Base-by-base conservation (phyloP, 1,140 invertebrate species). In the Anoplophora glabripennis region DNA sequence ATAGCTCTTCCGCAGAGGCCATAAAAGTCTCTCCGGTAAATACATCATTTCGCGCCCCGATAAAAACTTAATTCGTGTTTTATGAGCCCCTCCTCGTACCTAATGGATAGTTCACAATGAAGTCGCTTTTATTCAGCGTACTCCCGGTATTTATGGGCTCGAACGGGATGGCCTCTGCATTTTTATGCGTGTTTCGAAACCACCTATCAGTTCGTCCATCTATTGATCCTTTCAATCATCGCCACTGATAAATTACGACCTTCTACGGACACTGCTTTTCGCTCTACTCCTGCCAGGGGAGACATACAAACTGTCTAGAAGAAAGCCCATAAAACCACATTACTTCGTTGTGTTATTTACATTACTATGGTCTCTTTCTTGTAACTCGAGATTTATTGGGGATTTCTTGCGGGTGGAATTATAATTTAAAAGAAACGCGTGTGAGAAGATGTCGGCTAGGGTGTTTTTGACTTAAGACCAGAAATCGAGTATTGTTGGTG, bases 1-100 rank as follows among this genome's bases (percentile, higher is more conserved):
- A 41, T 18, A 21, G 15, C 11, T 40, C 35, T 41, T 49, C 38
- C 18, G 18, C 42, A 10, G 2, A 46, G 44, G 12, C 18, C 44
- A 46, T 46, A 46, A 46, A 46, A 46, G 44, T 46, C 44, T 46
- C 44, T 2, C 5, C 17, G 10, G 44, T 46, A 18, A 46, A 46
- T 46, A 46, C 11, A 46, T 46, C 61, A 59, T 63, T 47, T 51
- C 49, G 49, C 49, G 38, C 61, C 55, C 56, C 48, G 61, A 63
- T 63, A 63, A 63, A 62, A 63, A 63, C 56, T 63, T 63, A 63
- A 63, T 58, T 63, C 56, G 45, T 49, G 40, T 63, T 63, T 63
- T 63, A 63, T 57, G 61, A 47, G 55, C 51, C 61, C 56, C 55
- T 59, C 55, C 48, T 45, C 53, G 42, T 55, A 47, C 61, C 38